Conservation (phyloP, 2,888 invertebrate species). For the Lissocephala sabroskyi region DNA sequence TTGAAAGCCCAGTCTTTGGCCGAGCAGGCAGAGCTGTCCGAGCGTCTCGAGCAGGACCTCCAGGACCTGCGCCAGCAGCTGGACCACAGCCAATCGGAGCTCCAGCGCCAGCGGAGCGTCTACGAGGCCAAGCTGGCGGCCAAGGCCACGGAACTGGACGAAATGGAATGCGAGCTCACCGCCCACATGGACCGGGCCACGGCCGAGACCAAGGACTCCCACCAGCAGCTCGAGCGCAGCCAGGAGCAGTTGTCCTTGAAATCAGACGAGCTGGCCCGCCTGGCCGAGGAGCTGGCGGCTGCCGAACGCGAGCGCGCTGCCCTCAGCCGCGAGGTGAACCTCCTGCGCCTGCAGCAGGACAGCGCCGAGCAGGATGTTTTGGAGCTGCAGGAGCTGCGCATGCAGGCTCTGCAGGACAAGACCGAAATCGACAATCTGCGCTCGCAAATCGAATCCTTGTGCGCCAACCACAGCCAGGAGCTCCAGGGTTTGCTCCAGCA, state of each 20-base stretch:
- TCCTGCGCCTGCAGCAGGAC: slow-evolving; percentile 70
- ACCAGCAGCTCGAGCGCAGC: slow-evolving; percentile 77
- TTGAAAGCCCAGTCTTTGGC: slow-evolving; percentile 73
- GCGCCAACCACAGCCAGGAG: slow-evolving; percentile 69
- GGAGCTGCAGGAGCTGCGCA: slow-evolving; percentile 69
- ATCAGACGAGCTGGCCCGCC: slow-evolving; percentile 73
- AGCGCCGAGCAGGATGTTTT: slow-evolving; percentile 68
- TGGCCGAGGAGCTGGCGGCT: slow-evolving; percentile 61
- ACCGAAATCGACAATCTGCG: slow-evolving; percentile 71
- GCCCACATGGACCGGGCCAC: slow-evolving; percentile 68
- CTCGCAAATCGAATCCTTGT: slow-evolving; percentile 68
- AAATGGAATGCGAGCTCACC: slow-evolving; percentile 74
- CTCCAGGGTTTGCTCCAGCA: slow-evolving; percentile 66
- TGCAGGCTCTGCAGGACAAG: slow-evolving; percentile 72
- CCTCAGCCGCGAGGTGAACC: slow-evolving; percentile 63
- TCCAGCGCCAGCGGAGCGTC: slow-evolving; percentile 71
- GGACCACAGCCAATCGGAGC: slow-evolving; percentile 74
- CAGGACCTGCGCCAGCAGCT: slow-evolving; percentile 64
- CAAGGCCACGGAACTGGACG: slow-evolving; percentile 73
- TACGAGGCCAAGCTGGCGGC: slow-evolving; percentile 71
- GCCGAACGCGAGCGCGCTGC: slow-evolving; percentile 63
- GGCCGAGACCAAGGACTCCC: slow-evolving; percentile 69
- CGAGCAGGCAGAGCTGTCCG: slow-evolving; percentile 47
- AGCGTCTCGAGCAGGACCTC: slow-evolving; percentile 72
- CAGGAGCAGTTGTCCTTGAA: slow-evolving; percentile 76